A percentile compares a stretch with the other conserved stretches of the same genome.
phyloP scores from a whole-genome alignment of 2,113 vertebrate genomes.

The Boleophthalmus pectinirostris region DNA sequence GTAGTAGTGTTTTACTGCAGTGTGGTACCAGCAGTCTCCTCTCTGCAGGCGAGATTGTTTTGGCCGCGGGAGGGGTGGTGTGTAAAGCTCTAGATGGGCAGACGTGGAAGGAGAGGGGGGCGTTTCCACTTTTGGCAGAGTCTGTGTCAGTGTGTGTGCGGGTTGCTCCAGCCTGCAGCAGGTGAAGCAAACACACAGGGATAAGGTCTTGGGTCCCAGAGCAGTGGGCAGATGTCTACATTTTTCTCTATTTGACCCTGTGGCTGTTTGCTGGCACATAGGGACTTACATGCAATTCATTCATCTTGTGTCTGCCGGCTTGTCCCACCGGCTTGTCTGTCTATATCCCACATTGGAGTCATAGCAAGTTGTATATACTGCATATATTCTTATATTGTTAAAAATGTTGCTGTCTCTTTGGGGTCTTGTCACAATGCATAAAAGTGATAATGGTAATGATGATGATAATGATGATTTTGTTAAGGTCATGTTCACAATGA shows the following conservation, averaged over 20 bases:
- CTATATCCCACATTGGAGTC: conserved; percentile 12
- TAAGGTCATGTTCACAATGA: conserved; percentile 39
- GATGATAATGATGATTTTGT: conserved; percentile 41
- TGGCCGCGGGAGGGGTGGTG: conserved; percentile 16
- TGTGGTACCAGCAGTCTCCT: conserved; percentile 30
- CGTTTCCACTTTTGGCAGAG: conserved; percentile 39
- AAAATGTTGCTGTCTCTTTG: background rate
- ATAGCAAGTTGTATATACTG: background rate
- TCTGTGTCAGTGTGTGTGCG: conserved; percentile 27
- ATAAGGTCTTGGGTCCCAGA: conserved; percentile 43
- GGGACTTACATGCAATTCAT: conserved; percentile 10
- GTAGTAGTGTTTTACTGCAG: conserved; percentile 40
- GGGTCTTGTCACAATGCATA: background rate
- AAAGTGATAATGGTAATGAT: conserved; percentile 10
- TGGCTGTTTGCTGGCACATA: conserved; percentile 17
- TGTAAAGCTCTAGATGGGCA: conserved; percentile 18
- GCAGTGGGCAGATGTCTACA: conserved; percentile 44
- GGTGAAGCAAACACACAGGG: conserved; percentile 38
- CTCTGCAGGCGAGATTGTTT: conserved; percentile 25
- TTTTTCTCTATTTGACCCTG: conserved; percentile 49
- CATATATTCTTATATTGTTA: background rate
- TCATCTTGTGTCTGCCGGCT: conserved; percentile 13
- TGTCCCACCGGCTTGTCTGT: conserved; percentile 13
- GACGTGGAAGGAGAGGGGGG: conserved; percentile 26
- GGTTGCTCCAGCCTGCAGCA: conserved; percentile 37